Conservation (phyloP, 2,113 vertebrate genomes). For the Bucco capensis region DNA sequence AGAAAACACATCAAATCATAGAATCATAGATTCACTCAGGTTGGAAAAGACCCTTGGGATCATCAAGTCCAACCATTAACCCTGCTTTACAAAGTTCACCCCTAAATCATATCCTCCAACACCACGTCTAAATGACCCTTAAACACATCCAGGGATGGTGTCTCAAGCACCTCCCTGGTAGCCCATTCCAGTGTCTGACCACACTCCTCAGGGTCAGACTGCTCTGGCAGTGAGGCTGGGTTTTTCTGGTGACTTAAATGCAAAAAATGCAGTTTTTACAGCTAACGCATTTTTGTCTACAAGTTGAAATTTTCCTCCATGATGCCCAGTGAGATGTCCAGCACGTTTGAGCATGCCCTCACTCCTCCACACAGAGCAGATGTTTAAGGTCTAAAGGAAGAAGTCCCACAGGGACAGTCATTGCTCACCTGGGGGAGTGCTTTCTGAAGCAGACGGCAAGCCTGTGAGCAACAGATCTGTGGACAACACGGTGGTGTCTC, state of each 20-base stretch:
- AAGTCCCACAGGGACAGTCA: fast-evolving
- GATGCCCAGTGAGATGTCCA: not conserved
- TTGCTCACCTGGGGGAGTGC: not conserved
- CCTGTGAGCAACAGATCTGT: fast-evolving
- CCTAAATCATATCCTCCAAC: too few relatives aligned
- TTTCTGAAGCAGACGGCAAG: not conserved
- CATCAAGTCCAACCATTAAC: too few relatives aligned
- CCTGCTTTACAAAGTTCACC: too few relatives aligned
- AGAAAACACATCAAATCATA: not conserved
- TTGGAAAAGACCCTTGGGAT: too few relatives aligned
- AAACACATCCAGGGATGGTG: too few relatives aligned
- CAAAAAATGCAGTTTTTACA: not conserved
- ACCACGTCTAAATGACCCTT: too few relatives aligned
- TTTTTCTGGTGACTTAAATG: not conserved
- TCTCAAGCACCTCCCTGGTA: too few relatives aligned
- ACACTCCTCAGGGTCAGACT: fast-evolving
- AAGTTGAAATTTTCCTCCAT: not conserved
- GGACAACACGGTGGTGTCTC: fast-evolving
- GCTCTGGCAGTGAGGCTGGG: not conserved
- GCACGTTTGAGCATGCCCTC: not conserved
- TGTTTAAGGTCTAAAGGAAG: not conserved
- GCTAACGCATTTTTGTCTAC: not conserved
- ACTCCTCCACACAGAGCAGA: not conserved
- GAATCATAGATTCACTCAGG: too few relatives aligned
- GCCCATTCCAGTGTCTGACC: too few relatives aligned